These are phyloP conservation scores for Balaeniceps rex DNA, from an alignment of 2,113 vertebrate species.

Conservation along the genomic window DNA sequence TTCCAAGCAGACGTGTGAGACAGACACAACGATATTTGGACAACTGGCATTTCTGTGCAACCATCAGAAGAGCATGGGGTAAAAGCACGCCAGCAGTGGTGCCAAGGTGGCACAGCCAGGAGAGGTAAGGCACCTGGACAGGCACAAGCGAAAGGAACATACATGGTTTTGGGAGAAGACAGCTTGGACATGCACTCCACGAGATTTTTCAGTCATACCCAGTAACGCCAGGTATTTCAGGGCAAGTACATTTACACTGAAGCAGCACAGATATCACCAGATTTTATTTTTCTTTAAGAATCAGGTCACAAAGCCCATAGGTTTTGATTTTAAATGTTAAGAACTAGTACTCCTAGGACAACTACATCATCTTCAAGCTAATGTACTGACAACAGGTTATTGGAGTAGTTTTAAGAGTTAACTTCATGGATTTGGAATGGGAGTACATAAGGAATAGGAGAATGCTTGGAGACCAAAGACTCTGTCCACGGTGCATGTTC, in stretches of 20 bases:
- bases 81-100: fast-evolving
- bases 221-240: neutral
- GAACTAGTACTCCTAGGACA: neutral
- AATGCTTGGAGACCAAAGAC: neutral
- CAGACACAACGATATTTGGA: neutral
- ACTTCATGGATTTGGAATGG: neutral
- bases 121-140: neutral
- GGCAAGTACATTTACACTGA: neutral
- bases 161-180: neutral
- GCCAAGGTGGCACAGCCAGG: neutral
- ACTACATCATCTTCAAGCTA: neutral
- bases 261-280: neutral
- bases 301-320: neutral
- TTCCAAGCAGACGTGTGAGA: neutral
- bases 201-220: neutral
- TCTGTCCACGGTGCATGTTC: fast-evolving
- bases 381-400: neutral
- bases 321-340: neutral
- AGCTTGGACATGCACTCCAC: neutral
- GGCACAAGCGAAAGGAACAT: neutral
- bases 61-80: no score
- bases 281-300: neutral
- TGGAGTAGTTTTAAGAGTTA: neutral
- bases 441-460: fast-evolving
- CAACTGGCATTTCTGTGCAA: neutral